Conservation (phyloP, 2,797 vertebrate genomes). For the Otus scops region DNA sequence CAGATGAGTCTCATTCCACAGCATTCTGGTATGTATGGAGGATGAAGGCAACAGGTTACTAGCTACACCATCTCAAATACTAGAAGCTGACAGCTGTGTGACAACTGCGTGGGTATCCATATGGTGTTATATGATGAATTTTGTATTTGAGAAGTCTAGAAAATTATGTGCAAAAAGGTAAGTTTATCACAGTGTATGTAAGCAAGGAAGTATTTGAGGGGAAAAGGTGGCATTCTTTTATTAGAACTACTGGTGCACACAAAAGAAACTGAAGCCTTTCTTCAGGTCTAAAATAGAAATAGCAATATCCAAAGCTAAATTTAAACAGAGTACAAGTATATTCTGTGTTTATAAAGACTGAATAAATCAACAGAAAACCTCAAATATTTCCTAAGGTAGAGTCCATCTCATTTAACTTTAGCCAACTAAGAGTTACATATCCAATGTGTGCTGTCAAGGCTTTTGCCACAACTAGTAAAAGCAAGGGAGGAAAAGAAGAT, state of each 20-base stretch:
- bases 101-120: conserved; percentile 57
- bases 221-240: conserved; percentile 37
- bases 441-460: background rate
- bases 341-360: background rate
- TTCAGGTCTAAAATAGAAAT: background rate
- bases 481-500: background rate
- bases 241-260: background rate
- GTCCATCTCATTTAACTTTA: background rate
- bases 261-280: background rate
- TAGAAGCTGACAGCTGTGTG: conserved; percentile 56
- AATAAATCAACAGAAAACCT: background rate
- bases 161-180: background rate
- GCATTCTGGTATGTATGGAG: background rate
- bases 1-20: background rate
- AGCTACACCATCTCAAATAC: conserved; percentile 26
- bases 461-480: background rate
- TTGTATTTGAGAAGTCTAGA: conserved; percentile 18
- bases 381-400: background rate
- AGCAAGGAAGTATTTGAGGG: background rate
- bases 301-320: background rate
- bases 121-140: conserved; percentile 27
- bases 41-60: conserved; percentile 47
- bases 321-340: background rate
- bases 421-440: background rate
- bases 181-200: background rate